Percentiles rank a stretch among this genome's conserved stretches.
Conservation (phyloP, 2,797 vertebrate species). For the Hybognathus amarus region DNA sequence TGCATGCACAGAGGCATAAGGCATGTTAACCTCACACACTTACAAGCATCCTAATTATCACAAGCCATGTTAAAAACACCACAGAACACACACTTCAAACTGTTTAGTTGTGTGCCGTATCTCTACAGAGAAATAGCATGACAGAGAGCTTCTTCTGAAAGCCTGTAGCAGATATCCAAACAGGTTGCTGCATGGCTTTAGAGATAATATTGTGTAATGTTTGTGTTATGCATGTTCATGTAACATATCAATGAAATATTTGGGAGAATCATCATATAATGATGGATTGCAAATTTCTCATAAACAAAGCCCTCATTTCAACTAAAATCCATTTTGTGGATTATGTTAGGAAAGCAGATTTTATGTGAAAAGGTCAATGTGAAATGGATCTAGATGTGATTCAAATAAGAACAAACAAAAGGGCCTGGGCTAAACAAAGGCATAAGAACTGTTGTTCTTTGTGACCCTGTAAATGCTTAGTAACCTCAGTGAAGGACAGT, state of each 20-base stretch:
- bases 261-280: neutral
- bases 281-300: neutral
- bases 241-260: neutral
- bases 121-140: neutral
- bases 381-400: constrained; percentile 4
- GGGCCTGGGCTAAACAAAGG: neutral
- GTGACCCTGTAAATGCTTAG: neutral
- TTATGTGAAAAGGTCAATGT: neutral
- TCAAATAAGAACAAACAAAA: constrained; percentile 1
- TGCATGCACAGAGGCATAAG: neutral
- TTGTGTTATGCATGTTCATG: neutral
- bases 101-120: neutral
- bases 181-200: neutral
- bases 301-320: neutral
- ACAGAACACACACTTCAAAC: neutral
- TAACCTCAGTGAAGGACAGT: neutral
- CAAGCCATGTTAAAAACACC: neutral
- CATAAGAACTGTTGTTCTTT: neutral
- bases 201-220: neutral
- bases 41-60: neutral
- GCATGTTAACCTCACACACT: neutral
- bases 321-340: neutral
- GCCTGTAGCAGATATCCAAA: neutral
- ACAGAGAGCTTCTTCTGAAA: neutral
- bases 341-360: constrained; percentile 9